Evolutionary conservation across 2,113 vertebrate genomes (phyloP).

Genomic region (Symphodus melops): DNA sequence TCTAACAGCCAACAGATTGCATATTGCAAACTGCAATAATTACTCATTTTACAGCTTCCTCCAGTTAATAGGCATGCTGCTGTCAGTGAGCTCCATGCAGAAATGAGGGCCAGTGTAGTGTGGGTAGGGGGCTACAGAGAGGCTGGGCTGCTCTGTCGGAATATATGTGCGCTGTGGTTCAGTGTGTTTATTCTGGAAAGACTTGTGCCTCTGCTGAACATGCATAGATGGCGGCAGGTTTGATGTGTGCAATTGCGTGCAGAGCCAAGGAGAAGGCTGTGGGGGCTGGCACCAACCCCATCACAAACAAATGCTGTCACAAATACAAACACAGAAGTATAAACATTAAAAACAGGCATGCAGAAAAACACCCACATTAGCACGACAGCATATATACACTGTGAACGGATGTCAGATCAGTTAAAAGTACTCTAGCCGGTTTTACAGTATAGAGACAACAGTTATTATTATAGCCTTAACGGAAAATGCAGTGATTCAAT

Average conservation of each 20-base stretch:
- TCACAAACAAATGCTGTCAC: conserved; percentile 21
- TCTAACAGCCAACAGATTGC: conserved; percentile 62
- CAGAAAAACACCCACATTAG: conserved; percentile 17
- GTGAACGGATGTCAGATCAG: conserved; percentile 28
- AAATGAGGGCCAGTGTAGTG: conserved; percentile 46
- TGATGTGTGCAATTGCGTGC: conserved; percentile 23
- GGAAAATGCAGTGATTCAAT: conserved; percentile 34
- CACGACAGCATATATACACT: background rate
- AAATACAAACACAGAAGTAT: conserved; percentile 24
- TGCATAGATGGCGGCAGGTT: conserved; percentile 42
- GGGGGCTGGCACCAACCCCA: conserved; percentile 17
- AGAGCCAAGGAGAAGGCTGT: conserved; percentile 45
- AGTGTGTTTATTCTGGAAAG: conserved; percentile 57
- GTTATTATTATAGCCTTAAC: conserved; percentile 7
- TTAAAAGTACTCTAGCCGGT: conserved; percentile 20
- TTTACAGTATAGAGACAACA: conserved; percentile 26
- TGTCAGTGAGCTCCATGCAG: conserved; percentile 59
- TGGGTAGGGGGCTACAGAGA: conserved; percentile 43
- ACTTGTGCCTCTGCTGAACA: conserved; percentile 38
- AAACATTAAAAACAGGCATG: conserved; percentile 25
- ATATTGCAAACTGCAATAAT: conserved; percentile 62
- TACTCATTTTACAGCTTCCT: conserved; percentile 67
- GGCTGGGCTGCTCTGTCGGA: conserved; percentile 35
- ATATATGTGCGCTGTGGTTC: conserved; percentile 25
- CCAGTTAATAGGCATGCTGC: conserved; percentile 61